phyloP scores from a whole-genome alignment of 2,113 vertebrate genomes.

The Bettongia penicillata region DNA sequence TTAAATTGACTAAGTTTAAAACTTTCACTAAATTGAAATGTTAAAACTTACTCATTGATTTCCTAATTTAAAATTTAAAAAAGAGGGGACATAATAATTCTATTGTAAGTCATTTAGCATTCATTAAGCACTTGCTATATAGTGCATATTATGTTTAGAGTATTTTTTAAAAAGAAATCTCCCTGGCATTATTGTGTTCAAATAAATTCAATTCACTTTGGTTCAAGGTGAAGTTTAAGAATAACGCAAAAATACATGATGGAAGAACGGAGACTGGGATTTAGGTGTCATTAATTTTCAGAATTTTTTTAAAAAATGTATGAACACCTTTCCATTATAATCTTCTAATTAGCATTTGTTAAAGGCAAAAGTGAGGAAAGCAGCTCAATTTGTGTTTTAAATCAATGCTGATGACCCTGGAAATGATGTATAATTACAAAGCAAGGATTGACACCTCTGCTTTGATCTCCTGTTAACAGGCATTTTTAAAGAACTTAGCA shows the following conservation, averaged over 20 bases:
- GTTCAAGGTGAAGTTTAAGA: constrained; percentile 26
- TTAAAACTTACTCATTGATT: neutral
- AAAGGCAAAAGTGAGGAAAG: neutral
- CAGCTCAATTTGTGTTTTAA: constrained; percentile 7
- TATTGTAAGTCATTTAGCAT: neutral
- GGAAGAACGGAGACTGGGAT: neutral
- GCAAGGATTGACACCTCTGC: neutral
- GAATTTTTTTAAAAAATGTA: neutral
- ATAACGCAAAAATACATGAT: neutral
- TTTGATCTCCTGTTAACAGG: neutral
- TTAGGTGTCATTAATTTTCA: neutral
- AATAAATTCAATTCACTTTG: constrained; percentile 15
- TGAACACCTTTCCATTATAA: neutral
- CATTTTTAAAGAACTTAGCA: constrained; percentile 11
- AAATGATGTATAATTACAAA: constrained; percentile 37
- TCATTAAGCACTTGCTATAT: neutral
- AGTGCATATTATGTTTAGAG: neutral
- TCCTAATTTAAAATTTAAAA: neutral
- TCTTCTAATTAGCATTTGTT: neutral
- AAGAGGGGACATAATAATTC: neutral
- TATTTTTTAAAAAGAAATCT: neutral
- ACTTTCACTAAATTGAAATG: neutral
- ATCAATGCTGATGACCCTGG: neutral
- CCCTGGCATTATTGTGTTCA: neutral
- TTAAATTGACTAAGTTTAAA: neutral